Evolutionary conservation across 2,888 invertebrate genomes (phyloP), one percentile per base, ranked within the genome.

Genomic region (Ochropacha duplaris): DNA sequence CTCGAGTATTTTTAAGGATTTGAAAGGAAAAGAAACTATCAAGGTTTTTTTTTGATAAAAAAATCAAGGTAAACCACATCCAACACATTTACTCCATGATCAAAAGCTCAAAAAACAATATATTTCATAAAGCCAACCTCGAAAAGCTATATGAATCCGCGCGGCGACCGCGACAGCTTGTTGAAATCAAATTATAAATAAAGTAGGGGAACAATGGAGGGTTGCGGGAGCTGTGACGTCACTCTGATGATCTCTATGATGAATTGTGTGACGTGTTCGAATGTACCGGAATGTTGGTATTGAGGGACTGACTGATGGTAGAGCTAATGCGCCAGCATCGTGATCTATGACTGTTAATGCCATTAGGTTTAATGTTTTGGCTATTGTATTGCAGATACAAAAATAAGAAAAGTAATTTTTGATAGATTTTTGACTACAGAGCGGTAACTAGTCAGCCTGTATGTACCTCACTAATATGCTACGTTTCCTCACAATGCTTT

Each of bases 111-210:
- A 28, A 51, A 51, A 28, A 51, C 19, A 52, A 34, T 52, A 56
- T 19, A 22, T 49, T 54, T 68, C 57, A 52, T 54, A 60, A 69
- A 65, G 64, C 61, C 65, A 52, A 71, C 69, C 67, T 67, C 57
- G 64, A 69, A 65, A 69, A 71, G 67, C 62, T 66, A 64, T 67
- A 69, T 57, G 61, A 64, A 65, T 44, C 54, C 22, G 57, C 67
- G 57, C 67, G 61, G 65, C 62, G 62, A 64, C 59, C 66, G 76
- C 73, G 83, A 81, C 86, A 83, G 86, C 85, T 84, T 84, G 85
- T 84, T 78, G 78, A 81, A 85, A 86, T 86, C 84, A 81, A 86
- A 86, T 87, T 86, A 86, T 83, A 81, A 79, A 79, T 71, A 69
- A 69, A 70, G 66, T 69, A 69, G 73, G 75, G 72, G 74, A 63